These are phyloP conservation scores for Telmatherina bonti DNA, from an alignment of 2,797 vertebrate genomes.

Conservation along the genomic window DNA sequence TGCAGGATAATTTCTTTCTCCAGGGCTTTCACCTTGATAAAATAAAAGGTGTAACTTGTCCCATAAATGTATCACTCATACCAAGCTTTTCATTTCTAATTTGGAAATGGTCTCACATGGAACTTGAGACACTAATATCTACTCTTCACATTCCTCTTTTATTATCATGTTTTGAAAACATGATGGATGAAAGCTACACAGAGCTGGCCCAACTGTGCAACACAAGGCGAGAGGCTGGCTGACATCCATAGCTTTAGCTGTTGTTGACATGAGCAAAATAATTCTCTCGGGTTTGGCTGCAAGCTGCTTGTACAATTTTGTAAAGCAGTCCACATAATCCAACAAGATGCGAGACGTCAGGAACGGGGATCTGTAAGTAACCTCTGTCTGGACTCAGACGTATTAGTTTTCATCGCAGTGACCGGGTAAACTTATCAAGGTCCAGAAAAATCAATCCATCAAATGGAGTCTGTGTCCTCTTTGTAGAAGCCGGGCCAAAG, in stretches of 20 bases:
- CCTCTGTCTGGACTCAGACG: constrained; percentile 54
- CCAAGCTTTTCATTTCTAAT: constrained; percentile 10
- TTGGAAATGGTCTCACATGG: constrained; percentile 34
- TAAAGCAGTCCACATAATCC: constrained; percentile 54
- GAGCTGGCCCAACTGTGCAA: constrained; percentile 35
- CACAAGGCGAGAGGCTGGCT: constrained; percentile 51
- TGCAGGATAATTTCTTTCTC: not conserved
- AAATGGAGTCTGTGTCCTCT: constrained; percentile 62
- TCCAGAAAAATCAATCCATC: constrained; percentile 70
- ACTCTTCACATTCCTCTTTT: constrained; percentile 58
- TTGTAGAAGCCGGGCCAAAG: constrained; percentile 74
- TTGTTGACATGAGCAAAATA: constrained; percentile 71
- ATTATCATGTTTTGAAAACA: constrained; percentile 57
- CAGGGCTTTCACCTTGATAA: constrained; percentile 21
- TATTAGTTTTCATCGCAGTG: constrained; percentile 68
- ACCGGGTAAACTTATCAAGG: constrained; percentile 61
- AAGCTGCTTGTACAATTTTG: constrained; percentile 38
- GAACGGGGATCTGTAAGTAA: constrained; percentile 47
- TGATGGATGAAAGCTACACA: constrained; percentile 69
- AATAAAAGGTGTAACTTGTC: not conserved
- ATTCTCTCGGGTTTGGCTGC: constrained; percentile 66
- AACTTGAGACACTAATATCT: constrained; percentile 34
- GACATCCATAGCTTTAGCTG: constrained; percentile 53
- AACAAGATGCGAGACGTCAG: constrained; percentile 47
- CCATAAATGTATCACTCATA: too few species aligned